Conservation (phyloP, 2,888 invertebrate species). For the Maniola hyperantus region DNA sequence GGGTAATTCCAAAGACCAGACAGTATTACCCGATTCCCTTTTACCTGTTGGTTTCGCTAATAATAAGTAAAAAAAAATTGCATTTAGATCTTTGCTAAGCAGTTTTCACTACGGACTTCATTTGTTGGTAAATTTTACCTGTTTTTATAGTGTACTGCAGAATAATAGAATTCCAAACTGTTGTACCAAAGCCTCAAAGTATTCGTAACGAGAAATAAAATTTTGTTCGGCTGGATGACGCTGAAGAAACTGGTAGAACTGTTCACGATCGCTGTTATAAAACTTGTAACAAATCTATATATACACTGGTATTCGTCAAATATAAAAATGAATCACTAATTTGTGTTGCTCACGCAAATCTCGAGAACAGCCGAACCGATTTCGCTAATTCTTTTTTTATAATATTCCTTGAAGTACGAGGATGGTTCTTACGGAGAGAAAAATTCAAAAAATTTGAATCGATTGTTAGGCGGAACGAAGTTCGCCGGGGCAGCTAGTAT, state of each 20-base stretch:
- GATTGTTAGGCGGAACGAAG: no score
- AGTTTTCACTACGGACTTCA: conserved; percentile 18
- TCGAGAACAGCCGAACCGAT: no score
- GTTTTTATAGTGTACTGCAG: conserved; percentile 1
- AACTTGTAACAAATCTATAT: no score
- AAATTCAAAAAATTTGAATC: no score
- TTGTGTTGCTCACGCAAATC: no score
- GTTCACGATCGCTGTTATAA: no score
- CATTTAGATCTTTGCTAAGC: conserved; percentile 10
- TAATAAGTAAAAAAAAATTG: neutral
- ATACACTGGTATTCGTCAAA: no score
- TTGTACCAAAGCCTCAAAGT: neutral
- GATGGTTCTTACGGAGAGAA: no score
- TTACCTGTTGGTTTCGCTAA: conserved; percentile 26
- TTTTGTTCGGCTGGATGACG: neutral
- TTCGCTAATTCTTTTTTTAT: no score
- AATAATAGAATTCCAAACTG: conserved; percentile 10
- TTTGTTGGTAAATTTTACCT: conserved; percentile 16
- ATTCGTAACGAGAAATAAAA: neutral
- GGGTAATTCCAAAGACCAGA: conserved; percentile 21
- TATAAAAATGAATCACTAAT: no score
- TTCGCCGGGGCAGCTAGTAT: no score
- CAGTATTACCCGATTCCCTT: conserved; percentile 24
- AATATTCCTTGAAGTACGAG: no score
- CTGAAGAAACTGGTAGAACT: neutral